Conservation (phyloP, 1,140 invertebrate genomes). For the Zaprionus lachaisei region DNA sequence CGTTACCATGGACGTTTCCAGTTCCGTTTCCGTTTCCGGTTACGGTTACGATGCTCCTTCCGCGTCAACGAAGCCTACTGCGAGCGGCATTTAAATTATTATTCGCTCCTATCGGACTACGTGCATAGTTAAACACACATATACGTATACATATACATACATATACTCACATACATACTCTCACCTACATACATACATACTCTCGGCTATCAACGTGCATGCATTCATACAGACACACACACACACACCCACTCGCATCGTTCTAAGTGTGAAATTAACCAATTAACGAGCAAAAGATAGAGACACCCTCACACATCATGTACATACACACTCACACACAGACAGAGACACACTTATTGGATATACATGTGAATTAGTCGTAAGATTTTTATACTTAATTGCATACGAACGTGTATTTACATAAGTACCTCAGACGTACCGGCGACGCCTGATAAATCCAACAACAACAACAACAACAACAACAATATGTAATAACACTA, state of each 20-base stretch:
- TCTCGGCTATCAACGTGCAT: conserved; percentile 10
- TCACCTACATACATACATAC: conserved; percentile 3
- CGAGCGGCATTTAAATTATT: conserved; percentile 7
- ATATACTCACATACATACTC: conserved; percentile 21
- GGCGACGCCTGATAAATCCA: conserved; percentile 36
- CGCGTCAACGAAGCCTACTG: not conserved
- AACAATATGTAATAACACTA: conserved; percentile 9
- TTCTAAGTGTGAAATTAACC: not conserved
- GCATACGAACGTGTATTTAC: conserved; percentile 37
- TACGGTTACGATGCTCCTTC: not conserved
- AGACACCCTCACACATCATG: not conserved
- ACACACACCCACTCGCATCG: not conserved
- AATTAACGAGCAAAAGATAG: not conserved
- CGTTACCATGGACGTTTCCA: not conserved
- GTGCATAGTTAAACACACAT: conserved; percentile 28
- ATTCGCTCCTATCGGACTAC: conserved; percentile 9
- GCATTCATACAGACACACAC: conserved; percentile 11
- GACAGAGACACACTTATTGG: conserved; percentile 23
- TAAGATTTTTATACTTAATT: conserved; percentile 49
- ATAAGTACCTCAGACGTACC: conserved; percentile 44
- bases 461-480: conserved; percentile 3
- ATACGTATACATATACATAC: conserved; percentile 25
- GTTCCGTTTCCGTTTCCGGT: not conserved
- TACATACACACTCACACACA: conserved; percentile 14
- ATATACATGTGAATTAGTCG: conserved; percentile 43